Conservation (phyloP, 2,888 invertebrate genomes). For the Psylliodes chrysocephalus region DNA sequence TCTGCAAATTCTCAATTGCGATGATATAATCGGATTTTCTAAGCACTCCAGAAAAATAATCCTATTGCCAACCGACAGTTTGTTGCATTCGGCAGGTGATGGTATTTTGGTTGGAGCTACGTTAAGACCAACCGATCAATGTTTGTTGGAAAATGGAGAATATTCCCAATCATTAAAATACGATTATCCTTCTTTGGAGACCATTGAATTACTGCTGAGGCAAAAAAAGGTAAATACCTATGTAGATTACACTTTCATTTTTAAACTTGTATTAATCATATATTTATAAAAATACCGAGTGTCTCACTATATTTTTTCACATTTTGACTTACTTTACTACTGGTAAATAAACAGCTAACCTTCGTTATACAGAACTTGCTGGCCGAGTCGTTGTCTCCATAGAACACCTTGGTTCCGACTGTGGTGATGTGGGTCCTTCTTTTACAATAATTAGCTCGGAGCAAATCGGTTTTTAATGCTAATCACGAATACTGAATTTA, state of each 20-base stretch:
- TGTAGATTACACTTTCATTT: background rate
- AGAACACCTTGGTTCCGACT: too few relatives aligned
- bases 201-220: constrained; percentile 43
- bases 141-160: constrained; percentile 49
- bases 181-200: constrained; percentile 78
- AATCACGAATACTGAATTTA: too few relatives aligned
- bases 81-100: constrained; percentile 76
- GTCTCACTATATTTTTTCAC: too few relatives aligned
- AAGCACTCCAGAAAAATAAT: constrained; percentile 69
- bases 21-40: constrained; percentile 78
- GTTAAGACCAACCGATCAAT: constrained; percentile 36
- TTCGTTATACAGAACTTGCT: too few relatives aligned
- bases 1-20: constrained; percentile 79
- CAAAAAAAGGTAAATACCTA: constrained; percentile 53
- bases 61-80: constrained; percentile 52
- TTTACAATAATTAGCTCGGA: too few relatives aligned
- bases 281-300: too few relatives aligned
- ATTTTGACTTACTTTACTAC: too few relatives aligned
- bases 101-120: constrained; percentile 72
- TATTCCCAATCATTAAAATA: constrained; percentile 69
- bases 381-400: too few relatives aligned
- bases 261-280: too few relatives aligned
- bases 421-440: too few relatives aligned
- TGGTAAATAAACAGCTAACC: too few relatives aligned
- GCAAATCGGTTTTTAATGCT: too few relatives aligned